Evolutionary conservation across 2,797 vertebrate species (phyloP).

Genomic region (Crax fasciolata): DNA sequence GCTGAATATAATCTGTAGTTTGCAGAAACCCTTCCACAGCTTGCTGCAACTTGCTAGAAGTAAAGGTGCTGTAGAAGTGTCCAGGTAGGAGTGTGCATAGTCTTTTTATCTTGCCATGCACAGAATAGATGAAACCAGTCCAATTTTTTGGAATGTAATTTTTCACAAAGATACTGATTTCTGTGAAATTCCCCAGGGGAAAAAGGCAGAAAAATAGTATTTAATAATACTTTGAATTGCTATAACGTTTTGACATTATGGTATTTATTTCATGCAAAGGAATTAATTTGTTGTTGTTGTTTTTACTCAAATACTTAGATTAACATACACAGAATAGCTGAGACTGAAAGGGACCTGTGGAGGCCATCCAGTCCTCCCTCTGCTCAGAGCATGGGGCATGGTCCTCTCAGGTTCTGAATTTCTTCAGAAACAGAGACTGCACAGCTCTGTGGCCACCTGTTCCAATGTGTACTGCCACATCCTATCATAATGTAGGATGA

Average conservation of each 20-base stretch:
- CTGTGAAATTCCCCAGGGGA: not conserved
- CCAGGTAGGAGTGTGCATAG: not conserved
- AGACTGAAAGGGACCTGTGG: not conserved
- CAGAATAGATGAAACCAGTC: not conserved
- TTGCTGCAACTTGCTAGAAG: not conserved
- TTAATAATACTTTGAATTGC: not conserved
- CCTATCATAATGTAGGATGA: not conserved
- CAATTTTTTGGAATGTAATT: not conserved
- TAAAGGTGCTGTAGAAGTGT: accelerated
- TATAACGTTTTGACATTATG: not conserved
- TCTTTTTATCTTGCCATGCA: not conserved
- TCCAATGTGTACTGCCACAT: not conserved
- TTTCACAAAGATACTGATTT: not conserved
- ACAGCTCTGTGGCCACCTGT: not conserved
- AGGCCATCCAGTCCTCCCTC: not conserved
- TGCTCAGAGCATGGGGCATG: not conserved
- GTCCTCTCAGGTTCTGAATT: not conserved
- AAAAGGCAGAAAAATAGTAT: not conserved
- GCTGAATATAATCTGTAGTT: not conserved
- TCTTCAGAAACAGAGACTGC: not conserved
- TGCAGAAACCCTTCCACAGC: not conserved
- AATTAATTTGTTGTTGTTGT: not conserved
- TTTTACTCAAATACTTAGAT: not conserved
- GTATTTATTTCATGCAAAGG: not conserved
- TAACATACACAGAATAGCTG: not conserved